phyloP scores from a whole-genome alignment of 2,797 vertebrate species.

The Pangasius macronema region DNA sequence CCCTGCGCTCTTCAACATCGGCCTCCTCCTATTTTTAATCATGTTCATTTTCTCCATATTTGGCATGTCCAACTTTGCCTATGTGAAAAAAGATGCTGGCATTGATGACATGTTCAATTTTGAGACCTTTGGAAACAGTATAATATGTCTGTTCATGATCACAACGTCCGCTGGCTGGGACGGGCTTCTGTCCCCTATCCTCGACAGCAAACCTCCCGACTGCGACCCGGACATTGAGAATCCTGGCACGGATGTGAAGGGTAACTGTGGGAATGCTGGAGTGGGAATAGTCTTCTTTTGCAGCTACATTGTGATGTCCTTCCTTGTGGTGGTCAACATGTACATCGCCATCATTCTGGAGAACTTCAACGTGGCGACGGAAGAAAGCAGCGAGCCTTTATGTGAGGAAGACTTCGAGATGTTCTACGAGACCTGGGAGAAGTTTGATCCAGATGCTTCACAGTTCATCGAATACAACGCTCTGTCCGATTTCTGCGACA shows the following conservation, averaged over 20 bases:
- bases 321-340: slow-evolving; percentile 96
- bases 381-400: slow-evolving; percentile 88
- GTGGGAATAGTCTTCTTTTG: slow-evolving; percentile 92
- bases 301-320: slow-evolving; percentile 92
- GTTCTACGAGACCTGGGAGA: slow-evolving; percentile 95
- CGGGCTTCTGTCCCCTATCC: slow-evolving; percentile 85
- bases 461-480: slow-evolving; percentile 87
- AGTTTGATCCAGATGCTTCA: slow-evolving; percentile 90
- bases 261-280: slow-evolving; percentile 85
- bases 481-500: slow-evolving; percentile 91
- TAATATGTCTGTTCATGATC: slow-evolving; percentile 93
- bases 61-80: slow-evolving; percentile 95
- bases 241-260: slow-evolving; percentile 77
- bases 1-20: slow-evolving; percentile 95
- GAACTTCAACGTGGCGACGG: slow-evolving; percentile 93
- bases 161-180: slow-evolving; percentile 97
- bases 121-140: slow-evolving; percentile 94
- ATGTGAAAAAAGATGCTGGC: slow-evolving; percentile 86
- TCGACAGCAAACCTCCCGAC: slow-evolving; percentile 83
- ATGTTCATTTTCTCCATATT: slow-evolving; percentile 99
- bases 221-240: slow-evolving; percentile 82
- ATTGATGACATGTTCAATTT: slow-evolving; percentile 96
- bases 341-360: slow-evolving; percentile 96
- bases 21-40: slow-evolving; percentile 92
- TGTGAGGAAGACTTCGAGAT: slow-evolving; percentile 94